Base-by-base conservation (phyloP, 37 sponge, comb jelly and placozoan genomes). In the Haliclona indistincta region DNA sequence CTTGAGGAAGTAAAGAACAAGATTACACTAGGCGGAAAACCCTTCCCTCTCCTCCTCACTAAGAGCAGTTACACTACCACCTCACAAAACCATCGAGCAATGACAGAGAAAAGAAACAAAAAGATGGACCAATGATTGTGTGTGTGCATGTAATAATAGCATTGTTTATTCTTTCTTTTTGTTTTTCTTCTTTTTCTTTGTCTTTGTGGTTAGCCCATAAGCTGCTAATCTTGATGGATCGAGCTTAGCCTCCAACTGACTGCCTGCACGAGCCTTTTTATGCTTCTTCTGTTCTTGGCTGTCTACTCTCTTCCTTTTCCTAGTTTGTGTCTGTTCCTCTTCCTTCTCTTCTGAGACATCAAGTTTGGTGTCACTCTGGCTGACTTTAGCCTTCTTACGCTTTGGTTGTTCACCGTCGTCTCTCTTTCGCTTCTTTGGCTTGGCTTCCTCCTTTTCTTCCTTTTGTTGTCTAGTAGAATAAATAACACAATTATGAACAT, bases 51-150 rank as follows among this genome's bases (percentile, higher is more conserved):
- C 19, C 56, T 52, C 22, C 36, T 92, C 1, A 64, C 40, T 20
- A 88, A 84, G 55, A 92, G 90, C 43, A 75, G 79, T 35, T 92
- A 87, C 47, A 54, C 71, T 10, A 84, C 75, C 26, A 78, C 81
- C 15, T 92, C 93, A 33, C 47, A 23, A 20, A 54, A 54, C 17
- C 90, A 89, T 63, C 34, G 30, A 20, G 26, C 30, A 22, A 83
- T 44, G 42, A 30, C 47, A n/a, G 52, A 70, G 33, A 49, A 30
- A 23, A 47, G 10, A 47, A 17, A 17, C 10, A 47, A 47, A 47
- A 15, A 47, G 15, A 47, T 49, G 52, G 11, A 49, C 17, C 11
- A 11, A 49, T 49, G 17, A 49, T 49, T 49, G 17, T 49, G 52
- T 17, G 17, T 19, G 11, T 49, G 11, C 62, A 60, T 38, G 23